Evolutionary conservation across 1,140 invertebrate genomes (phyloP).

Genomic region (Phortica variegata): DNA sequence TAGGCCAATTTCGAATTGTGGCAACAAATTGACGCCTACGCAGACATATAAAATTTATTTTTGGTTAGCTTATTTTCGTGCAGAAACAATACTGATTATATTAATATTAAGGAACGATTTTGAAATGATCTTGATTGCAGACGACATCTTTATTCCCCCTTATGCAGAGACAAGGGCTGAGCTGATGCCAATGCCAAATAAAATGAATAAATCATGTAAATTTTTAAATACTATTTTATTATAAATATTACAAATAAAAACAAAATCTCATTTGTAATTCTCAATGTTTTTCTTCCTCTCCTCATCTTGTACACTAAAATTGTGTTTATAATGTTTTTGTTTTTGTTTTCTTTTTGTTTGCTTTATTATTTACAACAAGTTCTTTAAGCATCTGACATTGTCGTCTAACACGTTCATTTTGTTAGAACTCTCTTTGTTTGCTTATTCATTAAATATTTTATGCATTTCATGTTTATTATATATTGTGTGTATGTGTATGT

Average conservation of each 20-base stretch:
- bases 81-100: no score
- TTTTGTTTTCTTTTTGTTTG: slow-evolving; percentile 29
- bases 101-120: no score
- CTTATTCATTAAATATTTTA: slow-evolving; percentile 25
- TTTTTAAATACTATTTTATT: slow-evolving; percentile 57
- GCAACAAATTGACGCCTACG: no score
- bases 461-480: slow-evolving; percentile 26
- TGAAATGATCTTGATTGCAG: no score
- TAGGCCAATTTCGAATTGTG: no score
- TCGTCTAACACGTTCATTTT: background rate
- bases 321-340: slow-evolving; percentile 15
- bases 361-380: slow-evolving; percentile 57
- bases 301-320: slow-evolving; percentile 28
- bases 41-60: no score
- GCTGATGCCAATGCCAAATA: no score
- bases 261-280: slow-evolving; percentile 56
- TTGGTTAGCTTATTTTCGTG: no score
- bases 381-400: slow-evolving; percentile 21
- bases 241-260: slow-evolving; percentile 57
- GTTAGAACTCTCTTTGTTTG: slow-evolving; percentile 7
- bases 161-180: no score
- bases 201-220: no score
- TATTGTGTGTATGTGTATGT: slow-evolving; percentile 24
- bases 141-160: no score
- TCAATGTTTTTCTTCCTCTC: slow-evolving; percentile 35